Conservation (phyloP, 2,888 invertebrate genomes). For the Cephonodes hylas region DNA sequence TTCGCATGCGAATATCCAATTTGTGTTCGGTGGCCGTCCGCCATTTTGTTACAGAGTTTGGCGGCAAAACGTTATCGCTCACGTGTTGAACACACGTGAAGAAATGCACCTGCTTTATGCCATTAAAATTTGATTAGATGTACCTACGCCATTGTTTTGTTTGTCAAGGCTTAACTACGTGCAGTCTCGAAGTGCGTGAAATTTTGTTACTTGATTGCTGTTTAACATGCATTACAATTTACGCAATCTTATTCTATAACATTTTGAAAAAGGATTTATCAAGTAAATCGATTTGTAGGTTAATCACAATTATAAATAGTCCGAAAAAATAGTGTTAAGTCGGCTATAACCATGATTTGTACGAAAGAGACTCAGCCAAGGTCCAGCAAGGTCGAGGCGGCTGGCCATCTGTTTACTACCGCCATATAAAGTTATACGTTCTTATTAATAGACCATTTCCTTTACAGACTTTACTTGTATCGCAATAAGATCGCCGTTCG, state of each 20-base stretch:
- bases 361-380: constrained; percentile 18
- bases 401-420: constrained; percentile 58
- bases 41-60: constrained; percentile 20
- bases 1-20: constrained; percentile 29
- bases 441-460: constrained; percentile 3
- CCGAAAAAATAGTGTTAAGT: not conserved
- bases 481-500: constrained; percentile 3
- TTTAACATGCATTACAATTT: not conserved
- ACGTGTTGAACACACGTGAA: constrained; percentile 24
- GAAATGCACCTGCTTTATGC: not conserved
- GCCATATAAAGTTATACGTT: constrained; percentile 12
- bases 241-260: not conserved
- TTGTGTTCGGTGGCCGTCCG: constrained; percentile 17
- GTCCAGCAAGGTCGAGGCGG: constrained; percentile 59
- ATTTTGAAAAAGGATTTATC: too few species aligned
- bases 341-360: constrained; percentile 10
- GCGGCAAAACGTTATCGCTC: constrained; percentile 24
- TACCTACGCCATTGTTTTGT: constrained; percentile 3
- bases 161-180: not conserved
- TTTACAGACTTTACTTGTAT: constrained; percentile 1
- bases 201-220: not conserved
- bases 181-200: not conserved
- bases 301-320: too few species aligned
- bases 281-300: too few species aligned
- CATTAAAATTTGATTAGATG: not conserved